A percentile compares a stretch with the other conserved stretches of the same genome.
These are phyloP conservation scores for Mimachlamys varia DNA, from an alignment of 2,888 invertebrate genomes.

Conservation along the genomic window DNA sequence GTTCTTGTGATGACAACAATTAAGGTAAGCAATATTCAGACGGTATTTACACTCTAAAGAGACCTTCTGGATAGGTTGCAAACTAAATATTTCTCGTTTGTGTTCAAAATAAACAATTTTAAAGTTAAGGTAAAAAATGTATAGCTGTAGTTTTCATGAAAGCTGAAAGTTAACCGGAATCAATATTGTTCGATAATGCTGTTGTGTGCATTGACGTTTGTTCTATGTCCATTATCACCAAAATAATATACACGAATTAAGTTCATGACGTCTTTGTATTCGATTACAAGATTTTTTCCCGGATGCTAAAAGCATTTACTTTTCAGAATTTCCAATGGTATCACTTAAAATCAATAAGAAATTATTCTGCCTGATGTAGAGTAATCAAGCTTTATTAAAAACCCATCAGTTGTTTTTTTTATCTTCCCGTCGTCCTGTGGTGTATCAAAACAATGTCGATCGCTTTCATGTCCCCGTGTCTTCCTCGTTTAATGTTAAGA, in stretches of 20 bases:
- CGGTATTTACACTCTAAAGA: no score
- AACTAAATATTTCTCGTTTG: no score
- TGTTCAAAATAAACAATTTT: no score
- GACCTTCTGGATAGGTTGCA: no score
- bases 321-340: background rate
- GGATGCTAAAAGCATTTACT: background rate
- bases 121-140: no score
- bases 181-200: no score
- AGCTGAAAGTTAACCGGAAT: no score
- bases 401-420: background rate
- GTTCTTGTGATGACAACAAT: no score
- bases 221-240: no score
- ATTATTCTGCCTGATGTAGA: background rate
- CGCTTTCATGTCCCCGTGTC: background rate
- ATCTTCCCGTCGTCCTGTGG: background rate
- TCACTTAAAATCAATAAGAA: background rate
- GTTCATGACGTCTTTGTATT: background rate
- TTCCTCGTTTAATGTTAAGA: slow-evolving; percentile 12
- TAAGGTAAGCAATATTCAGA: no score
- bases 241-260: background rate
- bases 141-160: no score
- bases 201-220: no score
- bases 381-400: background rate
- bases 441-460: background rate
- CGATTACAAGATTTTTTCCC: background rate